Percentiles rank a stretch among this genome's conserved stretches.
Evolutionary conservation across 2,113 vertebrate genomes (phyloP).

Genomic region (Corythoichthys haematopterus): DNA sequence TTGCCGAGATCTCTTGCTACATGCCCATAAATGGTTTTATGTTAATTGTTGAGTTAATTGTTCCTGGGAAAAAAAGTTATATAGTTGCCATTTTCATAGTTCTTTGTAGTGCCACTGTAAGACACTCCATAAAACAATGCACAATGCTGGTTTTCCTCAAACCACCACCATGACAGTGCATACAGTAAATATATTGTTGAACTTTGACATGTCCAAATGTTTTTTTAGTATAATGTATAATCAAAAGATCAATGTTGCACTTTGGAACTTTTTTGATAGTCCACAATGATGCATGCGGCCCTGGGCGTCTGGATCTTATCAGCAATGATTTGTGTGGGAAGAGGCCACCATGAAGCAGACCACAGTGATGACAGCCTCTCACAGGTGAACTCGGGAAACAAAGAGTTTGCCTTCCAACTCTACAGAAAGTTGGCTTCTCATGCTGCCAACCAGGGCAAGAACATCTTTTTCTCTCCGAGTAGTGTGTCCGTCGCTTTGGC

Average conservation of each 20-base stretch:
- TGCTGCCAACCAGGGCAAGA: constrained; percentile 49
- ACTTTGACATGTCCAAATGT: neutral
- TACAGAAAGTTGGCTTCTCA: constrained; percentile 63
- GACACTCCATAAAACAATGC: too few species aligned
- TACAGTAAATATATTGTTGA: neutral
- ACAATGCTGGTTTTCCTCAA: too few species aligned
- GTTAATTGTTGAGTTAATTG: too few species aligned
- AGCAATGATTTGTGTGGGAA: constrained; percentile 38
- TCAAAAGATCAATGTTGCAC: constrained; percentile 10
- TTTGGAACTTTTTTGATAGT: constrained; percentile 33
- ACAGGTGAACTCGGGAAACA: constrained; percentile 55
- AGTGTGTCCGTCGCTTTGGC: constrained; percentile 72
- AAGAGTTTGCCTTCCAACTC: constrained; percentile 67
- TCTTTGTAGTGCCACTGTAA: too few species aligned
- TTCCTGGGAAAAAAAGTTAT: too few species aligned
- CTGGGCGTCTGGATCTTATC: constrained; percentile 49
- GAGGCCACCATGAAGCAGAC: constrained; percentile 12
- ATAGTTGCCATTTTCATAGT: too few species aligned
- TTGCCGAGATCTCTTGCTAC: too few species aligned
- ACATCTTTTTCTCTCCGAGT: constrained; percentile 78
- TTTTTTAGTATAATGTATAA: constrained; percentile 27
- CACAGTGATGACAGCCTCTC: constrained; percentile 13
- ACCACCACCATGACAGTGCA: neutral
- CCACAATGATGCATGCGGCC: constrained; percentile 38
- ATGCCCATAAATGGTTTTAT: too few species aligned